Evolutionary conservation across 2,888 invertebrate species (phyloP), one percentile per base, ranked within the genome.

Genomic region (Pristionchus fissidentatus): DNA sequence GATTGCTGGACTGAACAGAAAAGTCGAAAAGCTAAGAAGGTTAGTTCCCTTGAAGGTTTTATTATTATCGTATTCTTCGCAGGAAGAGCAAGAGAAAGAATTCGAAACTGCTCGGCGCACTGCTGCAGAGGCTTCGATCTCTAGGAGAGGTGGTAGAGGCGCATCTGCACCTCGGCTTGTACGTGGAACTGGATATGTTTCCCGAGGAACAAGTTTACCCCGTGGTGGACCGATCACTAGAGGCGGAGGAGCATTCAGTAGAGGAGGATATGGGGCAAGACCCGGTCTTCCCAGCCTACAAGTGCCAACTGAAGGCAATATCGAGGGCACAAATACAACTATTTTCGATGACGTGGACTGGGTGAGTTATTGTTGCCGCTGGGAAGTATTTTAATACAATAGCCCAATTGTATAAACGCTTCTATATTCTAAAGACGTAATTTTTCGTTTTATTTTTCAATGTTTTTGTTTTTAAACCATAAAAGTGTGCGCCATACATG

Each of bases 1-100:
- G 88, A 88, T 46, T 85, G 86, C 35, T 90, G 90, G 90, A 89
- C 89, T 15, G 90, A 90, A 75, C 87, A 85, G 81, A 90, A 90
- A 73, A 87, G 84, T 79, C 86, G 87, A 38, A 89, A 89, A 73
- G 87, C 89, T 22, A 89, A 90, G 84, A 90, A 90, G 85, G 79
- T 81, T n/a, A n/a, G 15, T 35, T 10, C 5, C 13, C 13, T 35
- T 22, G 35, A 29, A 62, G 19, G n/a, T n/a, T n/a, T n/a, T n/a
- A n/a, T n/a, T n/a, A n/a, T n/a, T 62, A 7, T 29, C 32, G 29
- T 62, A 32, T 62, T 38, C 19, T 41, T 32, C 57, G 19, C 7
- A 79, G 79, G 79, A 79, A 19, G 79, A 79, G 38, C n/a, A 19
- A n/a, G 79, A 79, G 26, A 60, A 79, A 41, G 60, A 79, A 10